A percentile compares a stretch with the other conserved stretches of the same genome.
Conservation (phyloP, 2,888 invertebrate genomes). For the Pyralis farinalis region DNA sequence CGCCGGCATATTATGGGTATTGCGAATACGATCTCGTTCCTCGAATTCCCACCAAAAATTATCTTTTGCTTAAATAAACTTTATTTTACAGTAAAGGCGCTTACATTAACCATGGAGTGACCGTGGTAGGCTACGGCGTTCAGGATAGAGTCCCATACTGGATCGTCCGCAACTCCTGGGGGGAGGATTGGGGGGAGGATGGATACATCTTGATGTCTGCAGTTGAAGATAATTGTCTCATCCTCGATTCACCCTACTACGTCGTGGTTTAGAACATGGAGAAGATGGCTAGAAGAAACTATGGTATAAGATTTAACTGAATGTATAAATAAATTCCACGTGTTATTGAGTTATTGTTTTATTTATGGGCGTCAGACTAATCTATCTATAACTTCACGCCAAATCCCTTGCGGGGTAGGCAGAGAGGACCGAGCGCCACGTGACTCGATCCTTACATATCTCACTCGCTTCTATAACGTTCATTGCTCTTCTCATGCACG, state of each 20-base stretch:
- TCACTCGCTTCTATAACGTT: too few relatives aligned
- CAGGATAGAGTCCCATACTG: conserved; percentile 20
- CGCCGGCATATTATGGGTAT: too few relatives aligned
- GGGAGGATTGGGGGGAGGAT: conserved; percentile 81
- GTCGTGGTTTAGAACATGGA: neutral
- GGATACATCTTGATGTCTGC: conserved; percentile 22
- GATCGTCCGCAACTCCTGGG: conserved; percentile 84
- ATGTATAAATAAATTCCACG: conserved; percentile 28
- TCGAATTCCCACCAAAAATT: too few relatives aligned
- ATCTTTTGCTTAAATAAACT: neutral
- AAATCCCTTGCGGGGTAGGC: too few relatives aligned
- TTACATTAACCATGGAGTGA: conserved; percentile 1
- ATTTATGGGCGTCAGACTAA: neutral
- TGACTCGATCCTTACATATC: too few relatives aligned
- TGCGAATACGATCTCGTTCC: too few relatives aligned
- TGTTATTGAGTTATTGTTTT: conserved; percentile 19
- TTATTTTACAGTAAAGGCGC: neutral
- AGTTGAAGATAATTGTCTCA: conserved; percentile 35
- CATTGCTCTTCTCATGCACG: too few relatives aligned
- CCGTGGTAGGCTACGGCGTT: conserved; percentile 8
- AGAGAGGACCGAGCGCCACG: too few relatives aligned
- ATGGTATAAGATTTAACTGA: too few relatives aligned
- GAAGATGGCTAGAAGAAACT: too few relatives aligned
- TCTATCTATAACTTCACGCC: too few relatives aligned
- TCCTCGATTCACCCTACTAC: conserved; percentile 28